Base-by-base conservation (phyloP, 2,888 invertebrate genomes). In the Nemapogon koenigi region DNA sequence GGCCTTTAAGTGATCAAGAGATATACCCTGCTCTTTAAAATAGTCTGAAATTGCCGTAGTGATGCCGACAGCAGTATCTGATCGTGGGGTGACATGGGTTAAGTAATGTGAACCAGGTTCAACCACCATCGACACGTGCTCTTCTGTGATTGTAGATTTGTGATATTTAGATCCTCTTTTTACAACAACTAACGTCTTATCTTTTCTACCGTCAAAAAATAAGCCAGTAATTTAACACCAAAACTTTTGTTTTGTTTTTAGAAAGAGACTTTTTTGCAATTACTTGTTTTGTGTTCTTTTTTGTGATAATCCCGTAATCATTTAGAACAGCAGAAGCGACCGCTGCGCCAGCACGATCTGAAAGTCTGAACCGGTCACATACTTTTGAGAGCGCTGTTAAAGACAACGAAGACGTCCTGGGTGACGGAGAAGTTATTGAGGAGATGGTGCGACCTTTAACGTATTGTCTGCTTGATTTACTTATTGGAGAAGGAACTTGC, bases 181-280 rank as follows among this genome's bases (percentile, higher is more conserved):
- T 33, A 39, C 30, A 29, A 35, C 31, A 26, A 42, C 29, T 7
- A 38, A 17, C 26, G 44, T 47, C 17, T 35, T 39, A 32, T 46
- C 44, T 41, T 43, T 48, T 18, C 46, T 28, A 8, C 46, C 44
- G 28, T 48, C 45, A 40, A 48, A 45, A 35, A 44, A 46, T 22
- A 43, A 28, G 29, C 17, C 37, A 15, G 31, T 31, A 14, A 16
- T 32, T 39, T 19, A 19, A 18, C 22, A 22, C n/a, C n/a, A n/a
- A n/a, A n/a, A n/a, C n/a, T n/a, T n/a, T n/a, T n/a, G n/a, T n/a
- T n/a, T n/a, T n/a, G n/a, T n/a, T n/a, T n/a, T n/a, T n/a, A n/a
- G n/a, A n/a, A n/a, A n/a, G n/a, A n/a, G n/a, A n/a, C n/a, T 22
- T 22, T 22, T 22, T 22, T 6, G 6, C 22, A 22, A 22, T 22